phyloP scores from a whole-genome alignment of 1,140 invertebrate species.

The Oreohelix idahoensis region DNA sequence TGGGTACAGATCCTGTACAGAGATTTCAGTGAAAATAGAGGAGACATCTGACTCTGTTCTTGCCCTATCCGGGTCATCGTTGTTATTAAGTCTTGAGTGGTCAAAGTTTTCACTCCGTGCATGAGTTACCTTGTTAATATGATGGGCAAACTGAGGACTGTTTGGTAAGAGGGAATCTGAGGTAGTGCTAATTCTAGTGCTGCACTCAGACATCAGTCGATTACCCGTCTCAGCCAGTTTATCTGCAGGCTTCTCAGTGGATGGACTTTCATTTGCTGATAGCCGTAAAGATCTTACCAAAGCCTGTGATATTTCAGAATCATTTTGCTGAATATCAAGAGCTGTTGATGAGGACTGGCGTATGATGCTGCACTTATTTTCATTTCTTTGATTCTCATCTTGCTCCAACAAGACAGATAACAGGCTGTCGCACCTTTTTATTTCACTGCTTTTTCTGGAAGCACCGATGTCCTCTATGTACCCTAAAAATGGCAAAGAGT shows the following conservation, averaged over 20 bases:
- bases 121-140: not conserved
- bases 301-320: not conserved
- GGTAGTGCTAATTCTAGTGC: not conserved
- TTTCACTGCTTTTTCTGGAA: not conserved
- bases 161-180: not conserved
- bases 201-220: not conserved
- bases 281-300: not conserved
- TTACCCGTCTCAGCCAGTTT: not conserved
- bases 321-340: not conserved
- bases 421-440: not conserved
- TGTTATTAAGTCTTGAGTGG: not conserved
- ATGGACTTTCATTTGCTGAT: not conserved
- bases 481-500: not conserved
- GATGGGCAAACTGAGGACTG: not conserved
- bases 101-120: not conserved
- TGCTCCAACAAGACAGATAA: not conserved
- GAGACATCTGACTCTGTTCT: conserved; percentile 7
- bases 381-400: not conserved
- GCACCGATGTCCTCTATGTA: not conserved
- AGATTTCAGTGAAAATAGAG: conserved; percentile 33
- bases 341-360: not conserved
- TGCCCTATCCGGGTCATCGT: not conserved
- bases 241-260: not conserved
- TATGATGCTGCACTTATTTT: not conserved
- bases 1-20: conserved; percentile 17